A percentile compares a stretch with the other conserved stretches of the same genome.
Evolutionary conservation across 2,888 invertebrate species (phyloP).

Genomic region (Drosophila atripex): DNA sequence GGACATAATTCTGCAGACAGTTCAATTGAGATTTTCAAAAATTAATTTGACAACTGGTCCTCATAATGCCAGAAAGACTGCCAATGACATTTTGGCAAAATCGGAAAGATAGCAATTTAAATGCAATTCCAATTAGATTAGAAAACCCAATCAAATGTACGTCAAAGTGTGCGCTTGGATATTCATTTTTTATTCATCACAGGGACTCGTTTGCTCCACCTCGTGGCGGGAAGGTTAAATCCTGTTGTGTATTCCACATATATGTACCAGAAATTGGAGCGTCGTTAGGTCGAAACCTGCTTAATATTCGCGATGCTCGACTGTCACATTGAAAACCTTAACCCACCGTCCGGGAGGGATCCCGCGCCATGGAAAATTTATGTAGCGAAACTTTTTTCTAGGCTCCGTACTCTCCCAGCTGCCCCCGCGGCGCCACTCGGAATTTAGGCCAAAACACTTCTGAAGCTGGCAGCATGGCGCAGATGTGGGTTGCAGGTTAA

Average conservation of each 20-base stretch:
- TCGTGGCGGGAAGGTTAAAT: background rate
- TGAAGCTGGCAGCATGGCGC: constrained; percentile 38
- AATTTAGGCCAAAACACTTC: constrained; percentile 80
- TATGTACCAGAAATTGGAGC: constrained; percentile 58
- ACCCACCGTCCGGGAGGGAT: constrained; percentile 11
- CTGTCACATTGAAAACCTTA: constrained; percentile 67
- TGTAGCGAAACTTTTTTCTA: constrained; percentile 62
- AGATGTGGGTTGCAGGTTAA: constrained; percentile 31
- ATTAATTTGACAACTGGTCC: background rate
- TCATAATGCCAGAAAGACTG: background rate
- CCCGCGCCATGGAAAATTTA: constrained; percentile 49
- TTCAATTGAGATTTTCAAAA: background rate
- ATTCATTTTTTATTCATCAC: constrained; percentile 64
- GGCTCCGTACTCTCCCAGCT: background rate
- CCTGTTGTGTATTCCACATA: constrained; percentile 18
- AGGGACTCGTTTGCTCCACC: constrained; percentile 14
- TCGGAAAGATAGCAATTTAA: constrained; percentile 37
- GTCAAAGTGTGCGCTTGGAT: constrained; percentile 50
- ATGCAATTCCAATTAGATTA: constrained; percentile 61
- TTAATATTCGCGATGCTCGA: constrained; percentile 59
- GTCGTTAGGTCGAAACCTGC: constrained; percentile 62
- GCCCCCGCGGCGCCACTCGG: constrained; percentile 50
- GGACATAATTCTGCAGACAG: background rate
- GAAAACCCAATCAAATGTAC: constrained; percentile 54
- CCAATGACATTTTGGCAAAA: constrained; percentile 2